Base-by-base conservation (phyloP, 2,113 vertebrate genomes). In the Leptocoma aspasia region DNA sequence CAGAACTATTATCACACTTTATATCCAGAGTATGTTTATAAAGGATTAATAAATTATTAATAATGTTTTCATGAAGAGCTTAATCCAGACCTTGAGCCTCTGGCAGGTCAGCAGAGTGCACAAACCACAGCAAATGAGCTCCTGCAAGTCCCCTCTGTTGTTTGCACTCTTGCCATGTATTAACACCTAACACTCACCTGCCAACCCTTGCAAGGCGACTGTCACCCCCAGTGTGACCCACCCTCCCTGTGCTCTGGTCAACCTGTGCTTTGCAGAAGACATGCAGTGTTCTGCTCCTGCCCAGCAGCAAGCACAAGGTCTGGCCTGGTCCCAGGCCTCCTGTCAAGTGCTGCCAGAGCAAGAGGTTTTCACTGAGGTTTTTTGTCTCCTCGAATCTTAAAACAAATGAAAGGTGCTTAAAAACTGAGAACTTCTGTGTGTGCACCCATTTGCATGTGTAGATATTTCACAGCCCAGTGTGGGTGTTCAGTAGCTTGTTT, bases 401-500 rank as follows among this genome's bases (percentile, higher is more conserved):
- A 82, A 82, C 72, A 76, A 91, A 86, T 3, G 66, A 96, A 95
- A 94, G 96, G 96, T 97, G 95, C 96, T 97, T 91, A 79, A 89
- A 89, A 95, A 90, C 70, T 52, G 79, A 73, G 45, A 94, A 85
- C 85, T 91, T 24, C 27, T 39, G 42, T 79, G 61, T 82, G 63
- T 33, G 57, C 75, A 79, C 42, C 18, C 0, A 20, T 75, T 86
- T 90, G 79, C 56, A 42, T 39, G 56, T 94, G 89, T 96, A 70
- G 93, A 28, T 93, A 53, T 35, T 82, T 87, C 88, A 80, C 28
- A 31, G 11, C 35, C 4, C 1, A 3, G 54, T 5, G 91, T 97
- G 97, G 96, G 97, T 98, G 96, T 97, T 97, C 45, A 77, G 82
- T 87, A 49, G 45, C 44, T 71, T 69, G 68, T 68, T 91, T 41